Percentiles rank a stretch among this genome's conserved stretches.
These are phyloP conservation scores for Microcebus murinus DNA, from an alignment of 2,113 vertebrate species.

Conservation along the genomic window DNA sequence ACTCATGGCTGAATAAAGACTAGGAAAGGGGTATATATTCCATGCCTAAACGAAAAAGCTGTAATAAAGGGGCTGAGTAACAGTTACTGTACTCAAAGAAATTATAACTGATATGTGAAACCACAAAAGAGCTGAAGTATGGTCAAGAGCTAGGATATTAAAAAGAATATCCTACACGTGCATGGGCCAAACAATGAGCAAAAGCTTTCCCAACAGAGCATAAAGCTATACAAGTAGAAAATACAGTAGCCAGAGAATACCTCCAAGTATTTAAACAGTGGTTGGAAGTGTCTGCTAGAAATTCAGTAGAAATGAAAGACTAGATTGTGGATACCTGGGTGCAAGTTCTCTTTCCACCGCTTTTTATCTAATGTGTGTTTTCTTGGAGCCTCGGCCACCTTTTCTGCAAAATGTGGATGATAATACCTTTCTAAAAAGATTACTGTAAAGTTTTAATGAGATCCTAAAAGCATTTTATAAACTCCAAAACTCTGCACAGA, in stretches of 20 bases:
- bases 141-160: not conserved
- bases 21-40: not conserved
- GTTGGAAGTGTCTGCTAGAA: not conserved
- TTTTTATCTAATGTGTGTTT: not conserved
- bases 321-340: not conserved
- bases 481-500: not conserved
- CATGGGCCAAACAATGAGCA: not conserved
- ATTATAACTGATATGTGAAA: not conserved
- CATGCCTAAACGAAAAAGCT: not conserved
- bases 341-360: not conserved
- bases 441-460: not conserved
- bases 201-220: not conserved
- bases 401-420: not conserved
- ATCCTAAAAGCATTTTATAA: constrained; percentile 15
- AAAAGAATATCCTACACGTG: not conserved
- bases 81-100: not conserved
- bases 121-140: not conserved
- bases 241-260: not conserved
- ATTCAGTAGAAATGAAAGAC: not conserved
- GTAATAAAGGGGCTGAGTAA: not conserved
- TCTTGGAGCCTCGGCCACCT: not conserved
- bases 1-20: not conserved
- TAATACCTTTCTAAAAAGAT: not conserved
- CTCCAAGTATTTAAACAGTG: not conserved
- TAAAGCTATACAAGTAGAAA: not conserved